Base-by-base conservation (phyloP, 2,797 vertebrate genomes). In the Cottoperca gobio region DNA sequence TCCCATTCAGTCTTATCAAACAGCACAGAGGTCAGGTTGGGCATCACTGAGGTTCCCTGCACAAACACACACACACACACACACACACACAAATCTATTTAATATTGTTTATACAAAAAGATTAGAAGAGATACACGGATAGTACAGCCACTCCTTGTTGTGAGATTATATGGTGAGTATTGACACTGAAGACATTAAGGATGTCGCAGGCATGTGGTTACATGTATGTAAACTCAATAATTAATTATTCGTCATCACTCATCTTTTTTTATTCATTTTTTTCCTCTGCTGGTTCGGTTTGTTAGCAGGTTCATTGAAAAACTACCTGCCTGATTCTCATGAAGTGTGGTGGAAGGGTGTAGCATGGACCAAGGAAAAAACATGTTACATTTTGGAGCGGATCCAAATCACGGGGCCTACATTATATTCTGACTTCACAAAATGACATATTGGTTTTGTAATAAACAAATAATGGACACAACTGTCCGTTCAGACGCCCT, bases 1-100 rank as follows among this genome's bases (percentile, higher is more conserved):
- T 96, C 92, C 96, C 97, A 97, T 53, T 95, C 94, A 0, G 77
- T 80, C n/a, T 96, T 92, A 72, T 97, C 97, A 65, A 92, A 95
- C 73, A 97, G 80, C 81, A 98, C 89, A 0, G 97, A 96, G 0
- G 92, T 93, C 87, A 97, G 79, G 82, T 90, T 96, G n/a, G 94
- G 17, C 4, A 95, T 0, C 28, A 97, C 0, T 8, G 62, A 0
- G 0, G 94, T 95, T 2, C 96, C 97, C 96, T 97, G 64, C 1
- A 66, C n/a, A 70, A 40, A 69, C 16, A 49, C 21, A 26, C n/a
- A 1, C 6, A 57, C 45, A 48, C 21, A 1, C 0, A 0, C 24
- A 48, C 1, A 66, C 17, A 70, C 24, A 67, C 10, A 46, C 8
- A 26, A 64, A 8, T 33, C 24, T 53, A 23, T 35, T 37, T 10